These are phyloP conservation scores for Noctua comes DNA, from an alignment of 2,888 invertebrate genomes.

Conservation along the genomic window DNA sequence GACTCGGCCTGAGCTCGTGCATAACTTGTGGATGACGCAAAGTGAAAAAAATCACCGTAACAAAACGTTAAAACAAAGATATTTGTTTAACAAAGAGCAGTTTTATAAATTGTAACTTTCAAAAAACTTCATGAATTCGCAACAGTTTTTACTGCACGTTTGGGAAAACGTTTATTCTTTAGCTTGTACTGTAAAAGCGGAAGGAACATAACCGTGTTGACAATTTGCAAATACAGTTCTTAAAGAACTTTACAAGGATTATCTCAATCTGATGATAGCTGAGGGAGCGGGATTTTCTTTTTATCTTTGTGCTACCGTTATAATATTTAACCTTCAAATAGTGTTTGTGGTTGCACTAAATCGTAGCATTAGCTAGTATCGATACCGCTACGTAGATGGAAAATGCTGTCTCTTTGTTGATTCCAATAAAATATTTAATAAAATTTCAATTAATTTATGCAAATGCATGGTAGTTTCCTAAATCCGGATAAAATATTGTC, in stretches of 20 bases:
- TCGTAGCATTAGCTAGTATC: not conserved
- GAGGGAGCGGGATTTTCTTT: not conserved
- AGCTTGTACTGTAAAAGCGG: not conserved
- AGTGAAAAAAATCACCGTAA: not conserved
- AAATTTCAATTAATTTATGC: too few species aligned
- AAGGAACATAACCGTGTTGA: constrained; percentile 25
- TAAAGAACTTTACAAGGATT: constrained; percentile 2
- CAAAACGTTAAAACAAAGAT: not conserved
- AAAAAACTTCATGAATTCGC: constrained; percentile 1
- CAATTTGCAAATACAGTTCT: constrained; percentile 3
- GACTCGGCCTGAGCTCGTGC: not conserved
- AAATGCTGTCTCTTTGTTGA: too few species aligned
- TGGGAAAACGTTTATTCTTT: constrained; percentile 2
- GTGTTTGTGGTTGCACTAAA: not conserved
- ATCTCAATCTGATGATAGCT: not conserved
- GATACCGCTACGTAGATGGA: not conserved
- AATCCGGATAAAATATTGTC: not conserved
- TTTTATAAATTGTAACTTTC: constrained; percentile 1
- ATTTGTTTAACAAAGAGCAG: not conserved
- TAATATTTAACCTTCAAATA: not conserved
- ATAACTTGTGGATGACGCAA: constrained; percentile 10
- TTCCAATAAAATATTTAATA: too few species aligned
- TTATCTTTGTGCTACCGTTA: not conserved
- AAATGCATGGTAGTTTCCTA: not conserved
- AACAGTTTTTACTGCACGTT: constrained; percentile 18